These are phyloP conservation scores for Gymnoscopelus braueri DNA, from an alignment of 2,797 vertebrate species.

Conservation along the genomic window DNA sequence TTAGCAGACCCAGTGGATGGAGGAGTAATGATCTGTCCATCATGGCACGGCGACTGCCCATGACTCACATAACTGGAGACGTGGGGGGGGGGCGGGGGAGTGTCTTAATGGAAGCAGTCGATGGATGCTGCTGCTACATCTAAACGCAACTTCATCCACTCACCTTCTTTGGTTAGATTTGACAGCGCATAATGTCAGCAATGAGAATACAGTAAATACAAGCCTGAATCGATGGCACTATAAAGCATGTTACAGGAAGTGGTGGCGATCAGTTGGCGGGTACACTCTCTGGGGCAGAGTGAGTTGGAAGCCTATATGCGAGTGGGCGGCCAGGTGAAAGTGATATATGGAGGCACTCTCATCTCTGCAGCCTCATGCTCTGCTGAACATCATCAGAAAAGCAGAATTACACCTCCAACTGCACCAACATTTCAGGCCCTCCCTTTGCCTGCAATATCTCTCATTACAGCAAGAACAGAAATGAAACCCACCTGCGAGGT, in stretches of 20 bases:
- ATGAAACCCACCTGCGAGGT: slow-evolving; percentile 42
- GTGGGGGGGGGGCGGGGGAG: slow-evolving; percentile 22
- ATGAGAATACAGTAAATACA: slow-evolving; percentile 62
- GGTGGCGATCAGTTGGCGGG: slow-evolving; percentile 55
- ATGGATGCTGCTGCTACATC: slow-evolving; percentile 44
- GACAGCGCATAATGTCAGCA: slow-evolving; percentile 59
- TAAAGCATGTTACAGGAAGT: slow-evolving; percentile 46
- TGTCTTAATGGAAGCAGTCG: slow-evolving; percentile 65
- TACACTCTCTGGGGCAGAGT: slow-evolving; percentile 17
- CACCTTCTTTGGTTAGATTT: slow-evolving; percentile 60
- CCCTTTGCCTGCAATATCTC: slow-evolving; percentile 36
- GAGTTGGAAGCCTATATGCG: slow-evolving; percentile 32
- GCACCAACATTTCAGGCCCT: slow-evolving; percentile 45
- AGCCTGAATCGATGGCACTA: slow-evolving; percentile 58
- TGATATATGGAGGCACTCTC: slow-evolving; percentile 52
- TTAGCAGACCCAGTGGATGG: slow-evolving; percentile 40
- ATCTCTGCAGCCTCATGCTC: slow-evolving; percentile 58
- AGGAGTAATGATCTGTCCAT: slow-evolving; percentile 68
- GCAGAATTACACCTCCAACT: slow-evolving; percentile 61
- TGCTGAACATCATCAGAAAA: slow-evolving; percentile 64
- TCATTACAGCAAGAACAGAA: slow-evolving; percentile 46
- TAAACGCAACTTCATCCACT: slow-evolving; percentile 68
- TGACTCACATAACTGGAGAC: slow-evolving; percentile 59
- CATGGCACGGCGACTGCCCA: slow-evolving; percentile 56
- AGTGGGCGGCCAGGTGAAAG: slow-evolving; percentile 31